These are phyloP conservation scores for Polyploca ridens DNA, from an alignment of 2,888 invertebrate genomes.

Conservation along the genomic window DNA sequence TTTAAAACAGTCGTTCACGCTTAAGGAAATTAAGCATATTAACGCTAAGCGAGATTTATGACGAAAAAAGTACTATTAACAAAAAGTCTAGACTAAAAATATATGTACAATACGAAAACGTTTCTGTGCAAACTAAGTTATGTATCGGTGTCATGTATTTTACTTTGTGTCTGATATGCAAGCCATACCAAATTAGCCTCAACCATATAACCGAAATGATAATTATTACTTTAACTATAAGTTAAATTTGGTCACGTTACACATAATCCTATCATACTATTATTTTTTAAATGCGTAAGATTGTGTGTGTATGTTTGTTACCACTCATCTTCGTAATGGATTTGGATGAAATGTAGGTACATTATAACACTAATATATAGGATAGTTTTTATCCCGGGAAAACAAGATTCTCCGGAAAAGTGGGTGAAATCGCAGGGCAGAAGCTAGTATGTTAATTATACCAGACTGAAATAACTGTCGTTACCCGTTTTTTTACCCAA, in stretches of 20 bases:
- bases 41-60: slow-evolving; percentile 1
- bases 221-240: neutral
- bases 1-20: neutral
- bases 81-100: neutral
- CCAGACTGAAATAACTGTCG: neutral
- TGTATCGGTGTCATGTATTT: neutral
- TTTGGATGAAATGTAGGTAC: too few relatives aligned
- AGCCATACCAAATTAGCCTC: neutral
- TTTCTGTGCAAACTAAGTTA: neutral
- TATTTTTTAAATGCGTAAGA: too few relatives aligned
- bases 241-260: too few relatives aligned
- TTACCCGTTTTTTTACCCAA: neutral
- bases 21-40: slow-evolving; percentile 8
- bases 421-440: too few relatives aligned
- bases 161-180: neutral
- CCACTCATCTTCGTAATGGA: too few relatives aligned
- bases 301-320: too few relatives aligned
- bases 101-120: neutral
- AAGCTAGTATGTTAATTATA: too few relatives aligned
- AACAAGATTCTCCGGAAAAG: too few relatives aligned
- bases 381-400: too few relatives aligned
- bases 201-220: neutral
- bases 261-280: too few relatives aligned
- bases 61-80: neutral
- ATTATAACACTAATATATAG: too few relatives aligned